Evolutionary conservation across 2,888 invertebrate genomes (phyloP).

Genomic region (Pollenia amentaria): DNA sequence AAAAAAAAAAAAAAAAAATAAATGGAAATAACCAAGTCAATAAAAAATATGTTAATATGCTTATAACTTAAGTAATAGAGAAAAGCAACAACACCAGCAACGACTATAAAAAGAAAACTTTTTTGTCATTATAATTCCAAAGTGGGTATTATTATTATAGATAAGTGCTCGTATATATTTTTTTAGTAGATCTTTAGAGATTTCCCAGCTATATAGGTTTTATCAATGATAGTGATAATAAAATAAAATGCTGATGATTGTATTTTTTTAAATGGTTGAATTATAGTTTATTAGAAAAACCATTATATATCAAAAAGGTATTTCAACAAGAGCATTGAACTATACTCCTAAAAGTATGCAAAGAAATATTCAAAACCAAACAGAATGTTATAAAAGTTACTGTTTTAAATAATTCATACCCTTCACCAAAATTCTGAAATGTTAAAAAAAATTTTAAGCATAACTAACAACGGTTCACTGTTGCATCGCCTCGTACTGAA

Average conservation of each 20-base stretch:
- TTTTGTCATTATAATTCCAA: background rate
- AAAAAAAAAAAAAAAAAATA: background rate
- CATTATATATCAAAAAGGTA: background rate
- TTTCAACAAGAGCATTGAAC: background rate
- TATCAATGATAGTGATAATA: background rate
- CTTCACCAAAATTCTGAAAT: no score
- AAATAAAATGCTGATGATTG: background rate
- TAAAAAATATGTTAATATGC: constrained; percentile 62
- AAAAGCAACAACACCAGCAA: background rate
- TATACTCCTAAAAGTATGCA: background rate
- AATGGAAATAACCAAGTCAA: constrained; percentile 34
- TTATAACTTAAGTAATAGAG: constrained; percentile 44
- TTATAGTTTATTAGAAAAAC: background rate
- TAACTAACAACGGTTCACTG: no score
- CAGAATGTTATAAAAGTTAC: no score
- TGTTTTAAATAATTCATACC: no score
- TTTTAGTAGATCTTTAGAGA: constrained; percentile 34
- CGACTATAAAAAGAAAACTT: constrained; percentile 16
- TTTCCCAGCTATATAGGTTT: background rate
- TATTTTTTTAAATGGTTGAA: background rate
- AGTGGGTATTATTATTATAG: constrained; percentile 1
- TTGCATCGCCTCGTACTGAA: no score
- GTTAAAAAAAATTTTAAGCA: no score
- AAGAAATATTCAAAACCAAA: background rate
- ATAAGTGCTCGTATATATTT: constrained; percentile 24